phyloP scores from a whole-genome alignment of 2,797 vertebrate species.

The Knipowitschia caucasica region DNA sequence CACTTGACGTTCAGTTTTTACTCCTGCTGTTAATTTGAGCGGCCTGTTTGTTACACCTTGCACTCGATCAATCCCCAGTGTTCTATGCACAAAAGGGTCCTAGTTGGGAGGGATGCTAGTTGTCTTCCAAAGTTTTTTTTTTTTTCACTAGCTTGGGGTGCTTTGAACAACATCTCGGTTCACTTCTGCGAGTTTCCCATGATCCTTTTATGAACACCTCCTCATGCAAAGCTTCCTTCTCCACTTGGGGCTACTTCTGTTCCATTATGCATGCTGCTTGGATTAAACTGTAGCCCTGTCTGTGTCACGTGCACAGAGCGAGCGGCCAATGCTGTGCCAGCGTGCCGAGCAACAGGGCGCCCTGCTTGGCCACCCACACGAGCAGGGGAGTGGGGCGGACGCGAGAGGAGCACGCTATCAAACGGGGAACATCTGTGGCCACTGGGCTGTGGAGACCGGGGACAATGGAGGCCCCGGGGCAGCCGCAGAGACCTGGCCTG shows the following conservation, averaged over 20 bases:
- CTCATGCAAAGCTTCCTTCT: constrained; percentile 66
- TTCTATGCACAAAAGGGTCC: constrained; percentile 17
- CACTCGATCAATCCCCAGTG: constrained; percentile 37
- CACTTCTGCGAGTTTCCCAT: constrained; percentile 47
- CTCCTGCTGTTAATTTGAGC: constrained; percentile 48
- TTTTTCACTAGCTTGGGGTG: constrained; percentile 49
- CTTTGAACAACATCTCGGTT: constrained; percentile 60
- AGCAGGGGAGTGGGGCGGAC: constrained; percentile 60
- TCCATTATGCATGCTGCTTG: constrained; percentile 75
- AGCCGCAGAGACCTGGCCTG: constrained; percentile 73
- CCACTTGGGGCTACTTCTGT: constrained; percentile 78
- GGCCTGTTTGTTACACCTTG: constrained; percentile 49
- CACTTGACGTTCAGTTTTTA: constrained; percentile 27
- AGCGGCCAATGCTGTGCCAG: constrained; percentile 66
- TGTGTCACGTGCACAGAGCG: constrained; percentile 56
- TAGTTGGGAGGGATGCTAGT: constrained; percentile 46
- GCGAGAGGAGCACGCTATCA: constrained; percentile 74
- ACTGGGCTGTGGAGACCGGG: constrained; percentile 78
- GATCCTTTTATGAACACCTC: constrained; percentile 72
- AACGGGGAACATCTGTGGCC: constrained; percentile 83
- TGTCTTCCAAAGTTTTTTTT: constrained; percentile 46
- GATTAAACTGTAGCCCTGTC: constrained; percentile 72
- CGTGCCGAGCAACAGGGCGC: constrained; percentile 71
- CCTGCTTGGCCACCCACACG: constrained; percentile 77
- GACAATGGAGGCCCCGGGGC: constrained; percentile 76